Base-by-base conservation (phyloP, 2,113 vertebrate species). In the Gymnarchus niloticus region DNA sequence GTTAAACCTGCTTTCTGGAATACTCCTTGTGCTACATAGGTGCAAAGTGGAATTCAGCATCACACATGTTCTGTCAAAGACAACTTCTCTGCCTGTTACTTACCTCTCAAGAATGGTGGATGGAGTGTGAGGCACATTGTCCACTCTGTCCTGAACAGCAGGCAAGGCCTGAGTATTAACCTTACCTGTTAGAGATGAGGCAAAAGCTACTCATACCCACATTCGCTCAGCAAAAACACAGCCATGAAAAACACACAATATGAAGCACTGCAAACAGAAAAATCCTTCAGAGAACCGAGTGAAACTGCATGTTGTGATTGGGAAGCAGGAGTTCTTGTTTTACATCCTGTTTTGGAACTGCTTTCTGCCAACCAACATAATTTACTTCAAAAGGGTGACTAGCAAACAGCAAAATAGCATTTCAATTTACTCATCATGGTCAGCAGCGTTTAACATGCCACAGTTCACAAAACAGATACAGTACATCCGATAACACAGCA, bases 71-170 rank as follows among this genome's bases (percentile, higher is more conserved):
- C 73, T 44, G 73, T 77, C 37, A 77, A 77, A 83, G 81, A 23
- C 17, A n/a, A 37, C 4, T 19, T 21, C 2, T 23, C 37, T 23
- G 9, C 6, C 19, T 1, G 9, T 37, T 56, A 37, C 87, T 88
- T 69, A 91, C 90, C 87, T 91, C 59, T 90, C 89, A 52, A 82
- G 80, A 84, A 91, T 88, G 81, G 88, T 85, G 84, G 87, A 91
- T 84, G 88, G 86, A 86, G 76, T 85, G 44, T 90, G 89, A 83
- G 89, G 87, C 65, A 87, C 46, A 44, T 78, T 89, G 89, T 91
- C 89, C 56, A 89, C 48, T 86, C 89, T 87, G 85, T 91, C 90
- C 81, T 90, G 90, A 87, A 88, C 85, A 76, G 89, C 88, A 28
- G 87, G 88, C 85, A 90, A 52, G 28, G 87, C 89, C 87, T 89